A percentile compares a stretch with the other conserved stretches of the same genome.
phyloP scores from a whole-genome alignment of 1,140 invertebrate genomes.

The Lasioglossum baleicum region DNA sequence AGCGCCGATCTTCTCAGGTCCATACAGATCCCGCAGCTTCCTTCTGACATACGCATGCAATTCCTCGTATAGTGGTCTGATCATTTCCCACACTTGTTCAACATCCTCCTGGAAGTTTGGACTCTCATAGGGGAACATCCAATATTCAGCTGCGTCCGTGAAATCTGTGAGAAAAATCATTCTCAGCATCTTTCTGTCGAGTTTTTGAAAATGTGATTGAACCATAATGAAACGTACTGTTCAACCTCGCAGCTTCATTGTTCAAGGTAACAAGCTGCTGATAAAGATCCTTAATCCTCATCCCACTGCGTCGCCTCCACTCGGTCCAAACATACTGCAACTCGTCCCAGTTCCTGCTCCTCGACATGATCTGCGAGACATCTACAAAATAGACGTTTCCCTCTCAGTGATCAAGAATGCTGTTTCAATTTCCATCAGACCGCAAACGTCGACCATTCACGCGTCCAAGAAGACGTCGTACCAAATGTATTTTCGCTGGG shows the following conservation, averaged over 20 bases:
- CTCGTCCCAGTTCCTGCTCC: slow-evolving; percentile 91
- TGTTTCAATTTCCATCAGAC: neutral
- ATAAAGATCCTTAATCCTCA: slow-evolving; percentile 89
- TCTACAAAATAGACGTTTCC: slow-evolving; percentile 67
- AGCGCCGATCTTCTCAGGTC: slow-evolving; percentile 88
- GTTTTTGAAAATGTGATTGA: no score
- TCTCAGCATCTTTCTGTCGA: neutral
- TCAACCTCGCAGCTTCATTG: slow-evolving; percentile 91
- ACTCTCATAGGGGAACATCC: slow-evolving; percentile 91
- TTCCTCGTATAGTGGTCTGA: slow-evolving; percentile 92
- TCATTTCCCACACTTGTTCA: slow-evolving; percentile 89
- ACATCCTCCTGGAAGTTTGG: slow-evolving; percentile 87
- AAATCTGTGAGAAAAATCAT: slow-evolving; percentile 84
- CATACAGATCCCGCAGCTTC: slow-evolving; percentile 89
- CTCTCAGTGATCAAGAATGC: neutral
- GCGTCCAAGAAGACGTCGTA: no score
- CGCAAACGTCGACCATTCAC: neutral
- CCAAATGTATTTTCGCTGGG: neutral
- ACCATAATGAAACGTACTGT: slow-evolving; percentile 84
- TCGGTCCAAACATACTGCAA: slow-evolving; percentile 92
- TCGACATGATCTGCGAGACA: slow-evolving; percentile 82
- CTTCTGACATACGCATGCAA: slow-evolving; percentile 94
- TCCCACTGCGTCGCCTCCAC: slow-evolving; percentile 90
- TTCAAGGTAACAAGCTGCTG: slow-evolving; percentile 90
- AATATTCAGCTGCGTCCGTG: slow-evolving; percentile 89